Evolutionary conservation across 2,113 vertebrate genomes (phyloP).

Genomic region (Rhombomys opimus): DNA sequence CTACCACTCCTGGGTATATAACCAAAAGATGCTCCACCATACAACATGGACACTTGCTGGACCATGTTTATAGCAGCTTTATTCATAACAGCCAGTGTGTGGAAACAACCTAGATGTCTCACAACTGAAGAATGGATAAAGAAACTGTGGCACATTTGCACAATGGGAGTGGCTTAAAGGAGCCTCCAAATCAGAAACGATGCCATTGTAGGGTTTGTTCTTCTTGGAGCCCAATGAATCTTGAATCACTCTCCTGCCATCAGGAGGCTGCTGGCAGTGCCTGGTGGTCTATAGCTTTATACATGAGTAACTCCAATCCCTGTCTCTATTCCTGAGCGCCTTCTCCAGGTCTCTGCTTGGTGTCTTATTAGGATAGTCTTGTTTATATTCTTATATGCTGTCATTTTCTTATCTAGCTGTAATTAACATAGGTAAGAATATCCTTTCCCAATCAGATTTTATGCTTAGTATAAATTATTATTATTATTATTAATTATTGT

Average conservation of each 20-base stretch:
- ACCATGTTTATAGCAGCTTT: too few relatives aligned
- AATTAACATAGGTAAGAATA: background rate
- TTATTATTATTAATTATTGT: background rate
- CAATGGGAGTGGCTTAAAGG: background rate
- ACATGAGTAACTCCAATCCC: background rate
- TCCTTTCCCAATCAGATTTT: constrained; percentile 14
- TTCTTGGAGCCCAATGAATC: background rate
- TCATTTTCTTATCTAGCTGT: background rate
- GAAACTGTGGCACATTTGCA: too few relatives aligned
- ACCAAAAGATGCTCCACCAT: too few relatives aligned
- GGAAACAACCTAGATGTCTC: too few relatives aligned
- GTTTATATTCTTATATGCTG: background rate
- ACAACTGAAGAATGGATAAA: too few relatives aligned
- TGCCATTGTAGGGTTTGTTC: background rate
- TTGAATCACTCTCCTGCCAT: background rate
- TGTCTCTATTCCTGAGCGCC: background rate
- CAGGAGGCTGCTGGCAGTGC: background rate
- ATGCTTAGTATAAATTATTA: background rate
- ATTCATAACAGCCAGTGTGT: too few relatives aligned
- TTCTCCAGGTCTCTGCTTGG: background rate
- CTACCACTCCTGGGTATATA: too few relatives aligned
- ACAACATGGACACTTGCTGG: too few relatives aligned
- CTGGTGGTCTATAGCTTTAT: background rate
- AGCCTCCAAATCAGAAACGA: background rate
- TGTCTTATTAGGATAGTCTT: background rate